These are phyloP conservation scores for Tinea semifulvella DNA, from an alignment of 2,888 invertebrate genomes.

Conservation along the genomic window DNA sequence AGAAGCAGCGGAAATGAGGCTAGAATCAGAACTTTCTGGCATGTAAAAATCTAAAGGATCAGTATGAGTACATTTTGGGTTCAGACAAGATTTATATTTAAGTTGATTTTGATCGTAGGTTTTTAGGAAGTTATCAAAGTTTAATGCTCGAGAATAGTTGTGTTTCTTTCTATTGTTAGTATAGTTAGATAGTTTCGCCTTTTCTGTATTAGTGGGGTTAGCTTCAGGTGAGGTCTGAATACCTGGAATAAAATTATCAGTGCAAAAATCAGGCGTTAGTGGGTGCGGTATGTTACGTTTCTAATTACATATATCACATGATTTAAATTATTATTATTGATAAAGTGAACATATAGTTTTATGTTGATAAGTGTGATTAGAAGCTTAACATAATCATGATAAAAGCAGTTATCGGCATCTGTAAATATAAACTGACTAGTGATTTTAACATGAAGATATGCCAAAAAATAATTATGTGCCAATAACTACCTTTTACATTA, in stretches of 20 bases:
- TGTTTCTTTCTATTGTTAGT: slow-evolving; percentile 4
- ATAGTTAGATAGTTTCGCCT: not conserved
- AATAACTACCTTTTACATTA: too few species aligned
- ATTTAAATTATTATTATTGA: too few species aligned
- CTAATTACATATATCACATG: slow-evolving; percentile 14
- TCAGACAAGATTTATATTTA: slow-evolving; percentile 14
- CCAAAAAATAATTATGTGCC: too few species aligned
- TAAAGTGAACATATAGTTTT: too few species aligned
- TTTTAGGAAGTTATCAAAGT: slow-evolving; percentile 37
- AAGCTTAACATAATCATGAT: too few species aligned
- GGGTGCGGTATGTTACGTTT: not conserved
- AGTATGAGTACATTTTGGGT: slow-evolving; percentile 41
- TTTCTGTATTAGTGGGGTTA: slow-evolving; percentile 15
- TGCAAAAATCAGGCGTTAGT: slow-evolving; percentile 11
- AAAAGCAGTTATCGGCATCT: too few species aligned
- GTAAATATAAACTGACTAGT: too few species aligned
- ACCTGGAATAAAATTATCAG: slow-evolving; percentile 32
- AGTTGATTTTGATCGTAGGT: slow-evolving; percentile 30
- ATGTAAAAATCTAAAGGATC: not conserved
- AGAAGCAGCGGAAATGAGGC: slow-evolving; percentile 45
- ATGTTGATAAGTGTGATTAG: too few species aligned
- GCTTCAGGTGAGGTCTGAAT: slow-evolving; percentile 25
- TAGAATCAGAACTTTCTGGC: slow-evolving; percentile 19
- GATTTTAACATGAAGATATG: too few species aligned
- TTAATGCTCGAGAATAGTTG: slow-evolving; percentile 38